A percentile compares a stretch with the other conserved stretches of the same genome.
These are phyloP conservation scores for Chelonus formosanus DNA, from an alignment of 2,888 invertebrate species.

Conservation along the genomic window DNA sequence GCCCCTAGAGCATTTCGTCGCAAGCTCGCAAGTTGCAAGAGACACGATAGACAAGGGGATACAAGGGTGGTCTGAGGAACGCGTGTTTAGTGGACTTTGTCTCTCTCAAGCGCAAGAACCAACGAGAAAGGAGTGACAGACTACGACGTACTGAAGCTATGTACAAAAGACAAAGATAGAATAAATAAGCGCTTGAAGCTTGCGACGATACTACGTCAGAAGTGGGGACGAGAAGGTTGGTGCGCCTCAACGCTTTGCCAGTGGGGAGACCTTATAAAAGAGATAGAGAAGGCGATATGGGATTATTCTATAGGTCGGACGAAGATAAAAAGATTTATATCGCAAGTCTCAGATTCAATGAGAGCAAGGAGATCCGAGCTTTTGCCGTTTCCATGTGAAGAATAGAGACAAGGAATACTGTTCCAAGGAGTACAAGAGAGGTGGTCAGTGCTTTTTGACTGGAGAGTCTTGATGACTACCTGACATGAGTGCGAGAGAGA, in stretches of 20 bases:
- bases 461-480: constrained; percentile 24
- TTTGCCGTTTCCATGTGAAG: constrained; percentile 22
- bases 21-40: constrained; percentile 52
- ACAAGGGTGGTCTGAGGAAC: constrained; percentile 40
- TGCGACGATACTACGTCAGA: constrained; percentile 36
- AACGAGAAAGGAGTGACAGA: constrained; percentile 28
- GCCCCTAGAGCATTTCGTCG: constrained; percentile 53
- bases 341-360: constrained; percentile 25
- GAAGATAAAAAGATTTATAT: constrained; percentile 21
- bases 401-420: constrained; percentile 31
- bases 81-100: constrained; percentile 23
- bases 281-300: constrained; percentile 33
- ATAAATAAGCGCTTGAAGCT: constrained; percentile 35
- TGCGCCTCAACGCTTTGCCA: constrained; percentile 22
- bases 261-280: constrained; percentile 32
- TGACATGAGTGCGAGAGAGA: constrained; percentile 17
- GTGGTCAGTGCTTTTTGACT: constrained; percentile 40
- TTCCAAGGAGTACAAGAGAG: constrained; percentile 40
- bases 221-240: constrained; percentile 32
- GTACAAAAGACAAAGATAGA: constrained; percentile 10
- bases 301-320: constrained; percentile 31
- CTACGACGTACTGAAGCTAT: constrained; percentile 11
- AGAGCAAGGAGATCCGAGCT: constrained; percentile 34
- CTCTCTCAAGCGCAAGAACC: constrained; percentile 15
- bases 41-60: constrained; percentile 40